These are phyloP conservation scores for Papilio machaon DNA, from an alignment of 1,140 invertebrate species.

Conservation along the genomic window DNA sequence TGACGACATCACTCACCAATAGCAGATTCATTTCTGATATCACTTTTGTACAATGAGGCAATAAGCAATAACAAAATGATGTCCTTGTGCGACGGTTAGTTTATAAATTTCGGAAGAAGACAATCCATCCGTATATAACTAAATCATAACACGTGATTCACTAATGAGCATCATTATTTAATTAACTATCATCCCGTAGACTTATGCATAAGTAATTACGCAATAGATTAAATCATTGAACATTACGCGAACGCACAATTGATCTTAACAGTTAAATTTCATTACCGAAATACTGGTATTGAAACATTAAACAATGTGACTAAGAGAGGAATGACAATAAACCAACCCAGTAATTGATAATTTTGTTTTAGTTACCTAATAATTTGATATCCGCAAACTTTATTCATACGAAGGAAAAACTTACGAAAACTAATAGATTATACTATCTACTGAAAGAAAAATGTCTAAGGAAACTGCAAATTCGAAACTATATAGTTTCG, in stretches of 20 bases:
- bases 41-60: conserved; percentile 19
- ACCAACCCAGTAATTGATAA: too few species aligned
- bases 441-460: too few species aligned
- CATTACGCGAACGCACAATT: conserved; percentile 1
- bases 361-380: too few species aligned
- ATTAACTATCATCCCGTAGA: not conserved
- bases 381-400: too few species aligned
- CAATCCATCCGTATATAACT: not conserved
- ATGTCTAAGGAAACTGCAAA: too few species aligned
- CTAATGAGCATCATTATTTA: not conserved
- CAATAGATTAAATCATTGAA: not conserved
- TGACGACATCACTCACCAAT: conserved; percentile 26
- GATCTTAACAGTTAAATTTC: not conserved
- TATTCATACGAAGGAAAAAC: too few species aligned
- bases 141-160: conserved; percentile 14
- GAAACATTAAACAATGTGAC: too few species aligned
- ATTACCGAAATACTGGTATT: not conserved
- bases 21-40: conserved; percentile 32
- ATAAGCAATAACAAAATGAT: conserved; percentile 26
- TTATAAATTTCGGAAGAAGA: conserved; percentile 29
- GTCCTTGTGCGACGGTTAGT: not conserved
- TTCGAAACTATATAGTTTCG: too few species aligned
- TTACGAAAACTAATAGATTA: too few species aligned
- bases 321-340: too few species aligned
- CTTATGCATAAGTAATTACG: not conserved